phyloP scores from a whole-genome alignment of 2,888 invertebrate species.

The Phasia obesa region DNA sequence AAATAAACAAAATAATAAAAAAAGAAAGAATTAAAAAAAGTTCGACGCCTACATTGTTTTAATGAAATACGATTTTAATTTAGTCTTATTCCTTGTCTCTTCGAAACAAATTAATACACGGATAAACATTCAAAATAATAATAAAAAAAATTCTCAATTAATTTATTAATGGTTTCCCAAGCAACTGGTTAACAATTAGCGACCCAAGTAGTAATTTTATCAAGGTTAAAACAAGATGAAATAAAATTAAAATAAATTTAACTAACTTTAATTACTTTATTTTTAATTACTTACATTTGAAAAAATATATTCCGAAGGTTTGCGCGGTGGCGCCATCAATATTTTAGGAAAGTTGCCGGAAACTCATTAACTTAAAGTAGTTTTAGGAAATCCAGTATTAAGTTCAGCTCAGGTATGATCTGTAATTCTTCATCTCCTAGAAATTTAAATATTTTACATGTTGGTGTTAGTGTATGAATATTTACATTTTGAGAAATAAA shows the following conservation, averaged over 20 bases:
- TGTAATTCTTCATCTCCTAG: too few relatives aligned
- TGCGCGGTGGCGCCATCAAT: too few relatives aligned
- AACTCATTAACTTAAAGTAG: too few relatives aligned
- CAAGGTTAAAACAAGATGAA: background rate
- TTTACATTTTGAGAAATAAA: too few relatives aligned
- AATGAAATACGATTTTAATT: conserved; percentile 14
- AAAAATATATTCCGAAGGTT: too few relatives aligned
- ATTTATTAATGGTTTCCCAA: conserved; percentile 16
- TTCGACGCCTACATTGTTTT: conserved; percentile 51
- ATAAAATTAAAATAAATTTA: background rate
- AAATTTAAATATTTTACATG: too few relatives aligned
- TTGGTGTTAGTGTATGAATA: too few relatives aligned
- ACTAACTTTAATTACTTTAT: background rate
- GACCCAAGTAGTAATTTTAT: background rate
- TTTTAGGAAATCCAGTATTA: too few relatives aligned
- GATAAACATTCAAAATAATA: background rate
- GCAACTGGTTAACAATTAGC: background rate
- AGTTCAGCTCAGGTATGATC: too few relatives aligned
- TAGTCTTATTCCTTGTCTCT: background rate
- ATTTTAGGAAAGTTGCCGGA: too few relatives aligned
- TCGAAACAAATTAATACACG: conserved; percentile 29
- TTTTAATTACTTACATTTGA: too few relatives aligned
- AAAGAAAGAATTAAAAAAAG: conserved; percentile 10
- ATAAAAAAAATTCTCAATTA: conserved; percentile 30
- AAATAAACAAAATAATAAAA: conserved; percentile 31